Conservation (phyloP, 2,888 invertebrate genomes). For the Mactromeris polynyma region DNA sequence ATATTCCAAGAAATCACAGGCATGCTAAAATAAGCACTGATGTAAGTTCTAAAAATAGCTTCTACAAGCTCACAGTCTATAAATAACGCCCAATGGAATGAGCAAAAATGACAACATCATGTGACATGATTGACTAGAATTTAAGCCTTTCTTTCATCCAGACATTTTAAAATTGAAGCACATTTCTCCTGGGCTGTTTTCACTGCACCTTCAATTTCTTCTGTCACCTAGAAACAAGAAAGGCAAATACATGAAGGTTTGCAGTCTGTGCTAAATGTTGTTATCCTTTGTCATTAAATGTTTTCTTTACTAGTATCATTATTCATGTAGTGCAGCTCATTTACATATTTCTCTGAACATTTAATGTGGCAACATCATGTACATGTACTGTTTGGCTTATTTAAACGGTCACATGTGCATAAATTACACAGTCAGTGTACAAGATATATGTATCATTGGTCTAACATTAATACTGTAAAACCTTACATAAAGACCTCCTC, state of each 20-base stretch:
- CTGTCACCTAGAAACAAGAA: constrained; percentile 77
- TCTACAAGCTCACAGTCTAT: constrained; percentile 1
- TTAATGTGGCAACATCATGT: no score
- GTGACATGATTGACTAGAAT: constrained; percentile 52
- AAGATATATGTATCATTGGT: no score
- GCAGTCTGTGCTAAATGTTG: no score
- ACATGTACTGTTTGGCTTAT: no score
- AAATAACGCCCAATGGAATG: constrained; percentile 11
- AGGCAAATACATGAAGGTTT: not conserved
- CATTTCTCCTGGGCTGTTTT: constrained; percentile 83
- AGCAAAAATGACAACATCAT: constrained; percentile 4
- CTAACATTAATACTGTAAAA: no score
- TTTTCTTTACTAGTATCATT: no score
- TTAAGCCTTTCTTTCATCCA: constrained; percentile 80
- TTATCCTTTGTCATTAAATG: no score
- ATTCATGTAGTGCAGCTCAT: no score
- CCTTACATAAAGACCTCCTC: no score
- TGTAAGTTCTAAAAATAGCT: constrained; percentile 13
- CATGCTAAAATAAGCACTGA: not conserved
- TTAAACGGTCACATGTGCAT: no score
- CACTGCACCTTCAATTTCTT: constrained; percentile 83
- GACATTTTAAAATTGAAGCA: constrained; percentile 82
- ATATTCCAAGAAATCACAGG: not conserved
- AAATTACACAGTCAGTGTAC: no score
- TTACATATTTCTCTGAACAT: no score